Evolutionary conservation across 2,797 vertebrate species (phyloP).

Genomic region (Cetoscarus ocellatus): DNA sequence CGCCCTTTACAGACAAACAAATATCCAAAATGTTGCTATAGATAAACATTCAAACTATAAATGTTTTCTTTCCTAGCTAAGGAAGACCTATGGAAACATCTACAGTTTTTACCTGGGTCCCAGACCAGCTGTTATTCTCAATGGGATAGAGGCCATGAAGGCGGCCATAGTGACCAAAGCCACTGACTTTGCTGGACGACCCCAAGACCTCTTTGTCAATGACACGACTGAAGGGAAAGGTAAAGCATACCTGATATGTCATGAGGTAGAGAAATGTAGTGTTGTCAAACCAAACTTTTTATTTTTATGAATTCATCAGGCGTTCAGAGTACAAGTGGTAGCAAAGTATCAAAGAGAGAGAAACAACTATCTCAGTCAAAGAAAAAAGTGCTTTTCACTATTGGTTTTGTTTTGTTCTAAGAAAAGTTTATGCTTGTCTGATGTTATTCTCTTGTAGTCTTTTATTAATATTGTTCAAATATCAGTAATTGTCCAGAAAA

Average conservation of each 20-base stretch:
- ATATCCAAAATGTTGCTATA: background rate
- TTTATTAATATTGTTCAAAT: too few relatives aligned
- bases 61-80: constrained; percentile 62
- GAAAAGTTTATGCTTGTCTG: too few relatives aligned
- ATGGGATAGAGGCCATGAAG: constrained; percentile 82
- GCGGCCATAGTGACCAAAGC: constrained; percentile 74
- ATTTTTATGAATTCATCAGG: background rate
- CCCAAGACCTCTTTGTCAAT: constrained; percentile 68
- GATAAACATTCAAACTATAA: constrained; percentile 2
- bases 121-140: constrained; percentile 75
- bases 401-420: too few relatives aligned
- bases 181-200: constrained; percentile 77
- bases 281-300: background rate
- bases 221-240: constrained; percentile 58
- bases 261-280: background rate
- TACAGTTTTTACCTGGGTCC: constrained; percentile 77
- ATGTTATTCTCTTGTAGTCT: too few relatives aligned
- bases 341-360: too few relatives aligned
- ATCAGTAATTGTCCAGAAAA: too few relatives aligned
- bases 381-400: too few relatives aligned
- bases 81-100: constrained; percentile 75
- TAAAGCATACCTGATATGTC: constrained; percentile 27
- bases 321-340: too few relatives aligned
- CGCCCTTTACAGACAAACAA: background rate
- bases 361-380: too few relatives aligned